Conservation (phyloP, 2,797 vertebrate genomes). For the Oceanodroma leucorhoa region DNA sequence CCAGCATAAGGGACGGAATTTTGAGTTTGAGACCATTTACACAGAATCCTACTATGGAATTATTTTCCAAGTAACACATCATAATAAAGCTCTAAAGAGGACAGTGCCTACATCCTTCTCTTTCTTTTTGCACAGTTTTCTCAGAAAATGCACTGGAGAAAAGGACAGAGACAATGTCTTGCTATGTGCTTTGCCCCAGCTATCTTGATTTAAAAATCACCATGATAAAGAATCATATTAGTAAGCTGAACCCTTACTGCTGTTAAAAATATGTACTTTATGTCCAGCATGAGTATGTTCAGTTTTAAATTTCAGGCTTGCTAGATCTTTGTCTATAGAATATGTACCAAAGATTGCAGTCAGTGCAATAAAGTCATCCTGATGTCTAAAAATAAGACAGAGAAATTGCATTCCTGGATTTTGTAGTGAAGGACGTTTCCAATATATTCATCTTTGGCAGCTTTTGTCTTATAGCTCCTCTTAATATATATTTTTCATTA, state of each 20-base stretch:
- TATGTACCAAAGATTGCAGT: not conserved
- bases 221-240: not conserved
- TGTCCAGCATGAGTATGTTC: not conserved
- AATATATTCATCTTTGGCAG: not conserved
- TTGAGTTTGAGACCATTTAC: not conserved
- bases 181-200: not conserved
- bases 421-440: not conserved
- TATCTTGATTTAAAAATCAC: not conserved
- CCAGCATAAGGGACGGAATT: not conserved
- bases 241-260: not conserved
- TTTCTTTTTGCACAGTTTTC: not conserved
- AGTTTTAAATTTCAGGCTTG: not conserved
- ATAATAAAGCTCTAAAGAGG: not conserved
- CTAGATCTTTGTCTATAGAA: not conserved
- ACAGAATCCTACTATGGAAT: not conserved
- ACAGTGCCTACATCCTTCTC: not conserved
- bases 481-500: not conserved
- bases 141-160: not conserved
- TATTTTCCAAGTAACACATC: not conserved
- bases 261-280: not conserved
- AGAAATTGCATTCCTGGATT: not conserved
- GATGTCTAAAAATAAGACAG: not conserved
- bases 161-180: not conserved
- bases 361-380: not conserved
- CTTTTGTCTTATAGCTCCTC: not conserved